Evolutionary conservation across 2,113 vertebrate species (phyloP).

Genomic region (Elephas maximus): DNA sequence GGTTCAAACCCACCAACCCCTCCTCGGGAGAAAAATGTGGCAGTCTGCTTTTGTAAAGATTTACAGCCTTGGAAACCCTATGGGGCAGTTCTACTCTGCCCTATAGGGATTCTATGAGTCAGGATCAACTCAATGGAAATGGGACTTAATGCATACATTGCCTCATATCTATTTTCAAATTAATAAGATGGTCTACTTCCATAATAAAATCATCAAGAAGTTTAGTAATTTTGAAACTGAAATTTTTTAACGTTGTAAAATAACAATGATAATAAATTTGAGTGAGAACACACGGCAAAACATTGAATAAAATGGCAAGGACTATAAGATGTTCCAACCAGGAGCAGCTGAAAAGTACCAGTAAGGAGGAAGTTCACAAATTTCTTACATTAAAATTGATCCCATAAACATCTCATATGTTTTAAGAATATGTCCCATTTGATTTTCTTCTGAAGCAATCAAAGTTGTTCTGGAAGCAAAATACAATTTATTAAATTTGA

Average conservation of each 20-base stretch:
- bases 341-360: not conserved
- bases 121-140: too few species aligned
- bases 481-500: slow-evolving; percentile 53
- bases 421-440: not conserved
- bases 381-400: slow-evolving; percentile 52
- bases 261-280: slow-evolving; percentile 38
- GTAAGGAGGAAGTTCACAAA: not conserved
- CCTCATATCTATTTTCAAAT: not conserved
- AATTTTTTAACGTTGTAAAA: not conserved
- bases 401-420: slow-evolving; percentile 7
- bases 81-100: too few species aligned
- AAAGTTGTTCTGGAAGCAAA: slow-evolving; percentile 56
- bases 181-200: slow-evolving; percentile 2
- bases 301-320: not conserved
- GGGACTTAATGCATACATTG: not conserved
- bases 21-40: too few species aligned
- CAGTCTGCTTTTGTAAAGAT: too few species aligned
- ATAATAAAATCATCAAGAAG: slow-evolving; percentile 1
- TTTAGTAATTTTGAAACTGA: not conserved
- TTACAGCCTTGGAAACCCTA: too few species aligned
- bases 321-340: not conserved
- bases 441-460: slow-evolving; percentile 48
- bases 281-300: not conserved
- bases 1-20: too few species aligned
- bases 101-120: too few species aligned